Evolutionary conservation across 1,140 invertebrate species (phyloP), one percentile per base, ranked within the genome.

Genomic region (Lethrus apterus): DNA sequence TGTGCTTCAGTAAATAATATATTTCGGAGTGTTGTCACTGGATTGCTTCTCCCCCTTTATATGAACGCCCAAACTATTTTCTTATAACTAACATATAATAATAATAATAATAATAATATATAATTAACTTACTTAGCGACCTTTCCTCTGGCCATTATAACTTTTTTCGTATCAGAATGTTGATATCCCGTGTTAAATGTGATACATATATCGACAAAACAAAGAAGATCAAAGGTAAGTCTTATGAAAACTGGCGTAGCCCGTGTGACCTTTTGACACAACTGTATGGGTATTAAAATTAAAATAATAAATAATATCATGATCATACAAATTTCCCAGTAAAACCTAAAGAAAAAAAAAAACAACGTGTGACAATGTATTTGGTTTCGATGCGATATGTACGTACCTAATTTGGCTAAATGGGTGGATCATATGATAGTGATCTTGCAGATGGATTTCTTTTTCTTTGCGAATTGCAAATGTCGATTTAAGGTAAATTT

Each of bases 351-450:
- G 15, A 2, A 34, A 13, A 17, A 4, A 14, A 17, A 34, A 34
- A n/a, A n/a, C n/a, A n/a, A n/a, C n/a, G n/a, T n/a, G n/a, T n/a
- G n/a, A n/a, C n/a, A n/a, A n/a, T n/a, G n/a, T n/a, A n/a, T n/a
- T n/a, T n/a, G n/a, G n/a, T n/a, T n/a, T 34, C 13, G 17, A 2
- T 10, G 2, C 13, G 8, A 33, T 14, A 33, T 33, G 17, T 13
- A 33, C 14, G 13, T 13, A 38, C 38, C 44, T 53, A 5, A 35
- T 50, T 11, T 46, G 40, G 32, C 53, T 55, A 23, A 55, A 55
- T 0, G 53, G 53, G 21, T 55, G 53, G 11, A 55, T 52, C 47
- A 55, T 52, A 17, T 41, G 34, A 19, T 55, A 55, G 31, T 46
- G 33, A 1, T 47, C 26, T 26, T 52, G 36, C 20, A 55, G 36